Percentiles rank a stretch among this genome's conserved stretches.
These are phyloP conservation scores for Cheilosia scutellata DNA, from an alignment of 2,888 invertebrate genomes.

Conservation along the genomic window DNA sequence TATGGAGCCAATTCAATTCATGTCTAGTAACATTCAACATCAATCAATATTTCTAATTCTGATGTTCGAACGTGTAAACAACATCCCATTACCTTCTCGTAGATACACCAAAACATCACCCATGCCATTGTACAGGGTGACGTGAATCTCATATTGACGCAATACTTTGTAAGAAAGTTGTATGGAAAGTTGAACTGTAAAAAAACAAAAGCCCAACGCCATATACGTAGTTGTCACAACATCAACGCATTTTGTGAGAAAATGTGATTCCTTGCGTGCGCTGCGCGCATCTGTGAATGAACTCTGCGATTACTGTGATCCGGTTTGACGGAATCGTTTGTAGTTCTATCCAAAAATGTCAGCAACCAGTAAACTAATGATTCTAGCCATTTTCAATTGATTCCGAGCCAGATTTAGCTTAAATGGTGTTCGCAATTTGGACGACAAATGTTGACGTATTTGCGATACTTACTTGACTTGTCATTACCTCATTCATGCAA, in stretches of 20 bases:
- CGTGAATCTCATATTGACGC: slow-evolving; percentile 1
- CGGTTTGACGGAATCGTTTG: slow-evolving; percentile 19
- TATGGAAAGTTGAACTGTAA: slow-evolving; percentile 44
- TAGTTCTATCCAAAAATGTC: slow-evolving; percentile 9
- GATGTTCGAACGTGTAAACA: too few species aligned
- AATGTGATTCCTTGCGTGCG: neutral
- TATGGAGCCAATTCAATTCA: too few species aligned
- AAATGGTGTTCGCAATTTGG: slow-evolving; percentile 4
- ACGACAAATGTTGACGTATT: slow-evolving; percentile 1
- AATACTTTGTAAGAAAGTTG: slow-evolving; percentile 35
- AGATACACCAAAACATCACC: too few species aligned
- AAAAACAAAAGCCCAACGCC: slow-evolving; percentile 29
- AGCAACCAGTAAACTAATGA: slow-evolving; percentile 18
- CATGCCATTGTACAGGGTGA: neutral
- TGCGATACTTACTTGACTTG: slow-evolving; percentile 4
- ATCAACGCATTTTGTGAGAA: neutral
- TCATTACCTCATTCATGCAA: slow-evolving; percentile 30
- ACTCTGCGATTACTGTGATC: slow-evolving; percentile 19
- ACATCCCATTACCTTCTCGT: too few species aligned
- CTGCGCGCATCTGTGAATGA: slow-evolving; percentile 33
- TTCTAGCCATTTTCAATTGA: slow-evolving; percentile 13
- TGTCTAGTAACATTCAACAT: too few species aligned
- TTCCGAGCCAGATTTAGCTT: neutral
- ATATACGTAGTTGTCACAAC: slow-evolving; percentile 10
- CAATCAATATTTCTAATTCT: too few species aligned